Conservation (phyloP, 2,888 invertebrate species). For the Hyposoter didymator region DNA sequence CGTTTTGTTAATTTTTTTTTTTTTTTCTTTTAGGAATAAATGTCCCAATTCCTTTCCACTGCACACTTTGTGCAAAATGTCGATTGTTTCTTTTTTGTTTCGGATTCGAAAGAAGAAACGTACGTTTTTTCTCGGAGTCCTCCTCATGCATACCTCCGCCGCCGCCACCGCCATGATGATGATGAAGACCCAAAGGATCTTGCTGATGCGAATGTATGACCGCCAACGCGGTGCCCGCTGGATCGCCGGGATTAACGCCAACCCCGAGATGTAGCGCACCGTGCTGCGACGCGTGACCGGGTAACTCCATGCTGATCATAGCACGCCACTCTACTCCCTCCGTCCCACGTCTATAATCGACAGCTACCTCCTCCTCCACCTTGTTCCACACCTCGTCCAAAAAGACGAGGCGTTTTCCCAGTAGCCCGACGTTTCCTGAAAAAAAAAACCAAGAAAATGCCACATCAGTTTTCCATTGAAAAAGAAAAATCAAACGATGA, state of each 20-base stretch:
- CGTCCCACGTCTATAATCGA: constrained; percentile 76
- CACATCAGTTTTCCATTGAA: not conserved
- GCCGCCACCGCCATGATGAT: constrained; percentile 79
- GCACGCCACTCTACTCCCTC: constrained; percentile 79
- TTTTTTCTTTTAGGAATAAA: not conserved
- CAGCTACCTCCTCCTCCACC: constrained; percentile 73
- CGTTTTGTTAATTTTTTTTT: not conserved
- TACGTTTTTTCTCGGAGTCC: constrained; percentile 83
- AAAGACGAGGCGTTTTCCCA: constrained; percentile 76
- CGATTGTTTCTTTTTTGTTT: not conserved
- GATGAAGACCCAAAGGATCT: constrained; percentile 81
- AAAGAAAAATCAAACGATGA: not conserved
- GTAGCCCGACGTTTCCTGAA: constrained; percentile 58
- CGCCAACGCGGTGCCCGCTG: constrained; percentile 79
- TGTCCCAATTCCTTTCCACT: constrained; percentile 11
- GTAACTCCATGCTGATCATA: constrained; percentile 84
- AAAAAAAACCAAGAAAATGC: not conserved
- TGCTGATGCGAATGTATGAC: constrained; percentile 82
- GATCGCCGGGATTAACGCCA: constrained; percentile 80
- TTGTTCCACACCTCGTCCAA: constrained; percentile 76
- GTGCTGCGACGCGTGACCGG: constrained; percentile 81
- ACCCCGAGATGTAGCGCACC: constrained; percentile 81
- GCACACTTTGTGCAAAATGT: not conserved
- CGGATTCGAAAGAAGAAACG: constrained; percentile 82
- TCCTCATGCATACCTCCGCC: constrained; percentile 83